Conservation (phyloP, 2,797 vertebrate genomes). For the Neomorphus geoffroyi region DNA sequence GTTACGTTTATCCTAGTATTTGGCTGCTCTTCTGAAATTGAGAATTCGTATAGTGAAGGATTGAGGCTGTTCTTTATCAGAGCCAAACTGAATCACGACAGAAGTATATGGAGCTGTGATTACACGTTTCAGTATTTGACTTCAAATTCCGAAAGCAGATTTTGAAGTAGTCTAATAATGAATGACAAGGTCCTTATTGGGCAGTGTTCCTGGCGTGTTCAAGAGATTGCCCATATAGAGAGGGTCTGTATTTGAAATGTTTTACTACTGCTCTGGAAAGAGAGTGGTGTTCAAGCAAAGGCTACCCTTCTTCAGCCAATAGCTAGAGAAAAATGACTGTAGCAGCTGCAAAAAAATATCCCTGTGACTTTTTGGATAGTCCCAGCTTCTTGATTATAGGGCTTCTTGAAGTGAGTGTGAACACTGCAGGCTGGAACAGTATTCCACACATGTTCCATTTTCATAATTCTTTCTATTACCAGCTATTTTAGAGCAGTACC, state of each 20-base stretch:
- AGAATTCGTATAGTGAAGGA: conserved; percentile 21
- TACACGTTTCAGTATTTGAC: neutral
- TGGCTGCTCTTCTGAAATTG: conserved; percentile 27
- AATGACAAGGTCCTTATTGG: neutral
- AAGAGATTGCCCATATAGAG: neutral
- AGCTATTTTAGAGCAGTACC: neutral
- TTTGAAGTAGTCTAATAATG: neutral
- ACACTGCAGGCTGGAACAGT: neutral
- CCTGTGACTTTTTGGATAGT: neutral
- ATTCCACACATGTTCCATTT: neutral
- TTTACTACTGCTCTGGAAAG: neutral
- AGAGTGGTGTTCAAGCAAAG: neutral
- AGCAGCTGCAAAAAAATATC: neutral
- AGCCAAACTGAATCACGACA: neutral
- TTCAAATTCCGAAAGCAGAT: neutral
- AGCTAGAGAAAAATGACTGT: neutral
- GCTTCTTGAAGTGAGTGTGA: neutral
- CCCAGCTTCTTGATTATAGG: neutral
- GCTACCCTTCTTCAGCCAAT: neutral
- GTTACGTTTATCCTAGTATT: conserved; percentile 23
- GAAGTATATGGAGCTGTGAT: neutral
- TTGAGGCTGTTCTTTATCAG: neutral
- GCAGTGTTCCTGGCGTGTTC: neutral
- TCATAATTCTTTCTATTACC: neutral
- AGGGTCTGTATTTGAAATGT: neutral